A percentile compares a stretch with the other conserved stretches of the same genome.
phyloP scores from a whole-genome alignment of 2,888 invertebrate genomes.

The Escarpia spicata region DNA sequence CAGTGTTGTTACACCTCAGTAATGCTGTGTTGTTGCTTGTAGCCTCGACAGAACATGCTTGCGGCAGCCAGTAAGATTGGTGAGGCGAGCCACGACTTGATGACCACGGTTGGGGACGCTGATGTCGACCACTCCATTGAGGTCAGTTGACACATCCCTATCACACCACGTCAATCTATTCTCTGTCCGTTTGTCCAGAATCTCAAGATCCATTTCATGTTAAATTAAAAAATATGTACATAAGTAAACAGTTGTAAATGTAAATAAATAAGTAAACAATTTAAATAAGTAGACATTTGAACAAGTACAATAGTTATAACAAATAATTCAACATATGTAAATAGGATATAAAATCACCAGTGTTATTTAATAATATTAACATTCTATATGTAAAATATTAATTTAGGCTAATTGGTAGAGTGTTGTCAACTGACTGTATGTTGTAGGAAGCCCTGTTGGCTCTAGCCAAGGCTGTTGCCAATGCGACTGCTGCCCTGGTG shows the following conservation, averaged over 20 bases:
- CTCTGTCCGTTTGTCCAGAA: constrained; percentile 14
- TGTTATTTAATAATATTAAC: too few species aligned
- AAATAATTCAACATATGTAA: too few species aligned
- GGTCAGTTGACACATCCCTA: constrained; percentile 39
- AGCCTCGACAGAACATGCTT: constrained; percentile 78
- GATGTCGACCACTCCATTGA: constrained; percentile 70
- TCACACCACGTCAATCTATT: neutral
- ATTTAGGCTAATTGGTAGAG: neutral
- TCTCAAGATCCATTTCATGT: too few species aligned
- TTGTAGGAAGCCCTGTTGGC: constrained; percentile 86
- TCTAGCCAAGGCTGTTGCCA: constrained; percentile 96
- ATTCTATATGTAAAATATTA: too few species aligned
- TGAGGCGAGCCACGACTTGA: constrained; percentile 92
- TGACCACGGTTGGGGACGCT: constrained; percentile 77
- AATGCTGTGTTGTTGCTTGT: neutral
- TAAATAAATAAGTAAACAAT: too few species aligned
- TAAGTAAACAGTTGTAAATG: too few species aligned
- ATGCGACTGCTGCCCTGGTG: constrained; percentile 95
- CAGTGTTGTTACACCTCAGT: neutral
- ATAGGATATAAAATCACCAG: too few species aligned
- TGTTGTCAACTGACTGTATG: neutral
- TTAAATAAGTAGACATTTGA: too few species aligned
- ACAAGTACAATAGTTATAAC: too few species aligned
- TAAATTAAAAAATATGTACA: too few species aligned
- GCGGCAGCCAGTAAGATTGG: constrained; percentile 92